phyloP scores from a whole-genome alignment of 2,113 vertebrate genomes.

The Suncus etruscus region DNA sequence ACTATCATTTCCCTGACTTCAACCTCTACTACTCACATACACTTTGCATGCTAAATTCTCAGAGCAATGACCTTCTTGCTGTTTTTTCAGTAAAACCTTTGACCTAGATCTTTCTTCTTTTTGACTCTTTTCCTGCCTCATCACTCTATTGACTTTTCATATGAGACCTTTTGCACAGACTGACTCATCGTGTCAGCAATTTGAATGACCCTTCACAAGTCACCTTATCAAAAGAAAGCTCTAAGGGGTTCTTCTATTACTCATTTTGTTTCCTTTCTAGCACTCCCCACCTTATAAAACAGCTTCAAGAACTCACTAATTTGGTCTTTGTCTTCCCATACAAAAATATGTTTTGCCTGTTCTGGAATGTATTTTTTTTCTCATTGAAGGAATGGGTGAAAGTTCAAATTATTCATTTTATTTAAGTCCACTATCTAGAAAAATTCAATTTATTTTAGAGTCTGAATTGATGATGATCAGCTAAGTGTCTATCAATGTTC shows the following conservation, averaged over 20 bases:
- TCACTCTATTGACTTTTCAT: neutral
- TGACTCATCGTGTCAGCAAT: neutral
- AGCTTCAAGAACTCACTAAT: neutral
- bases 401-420: neutral
- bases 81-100: neutral
- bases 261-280: constrained; percentile 3
- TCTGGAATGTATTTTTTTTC: neutral
- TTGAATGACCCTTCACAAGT: neutral
- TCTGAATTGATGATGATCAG: neutral
- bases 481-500: neutral
- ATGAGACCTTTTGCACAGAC: neutral
- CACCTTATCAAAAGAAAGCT: neutral
- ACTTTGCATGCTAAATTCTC: neutral
- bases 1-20: neutral
- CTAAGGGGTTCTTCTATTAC: neutral
- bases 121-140: neutral
- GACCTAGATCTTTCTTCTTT: neutral
- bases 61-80: neutral
- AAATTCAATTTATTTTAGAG: neutral
- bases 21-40: neutral
- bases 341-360: neutral
- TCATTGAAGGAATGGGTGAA: neutral
- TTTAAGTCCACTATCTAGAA: neutral
- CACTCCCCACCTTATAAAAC: neutral
- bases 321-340: neutral